Evolutionary conservation across 2,888 invertebrate genomes (phyloP), one percentile per base, ranked within the genome.

Genomic region (Loripinus fragilis): DNA sequence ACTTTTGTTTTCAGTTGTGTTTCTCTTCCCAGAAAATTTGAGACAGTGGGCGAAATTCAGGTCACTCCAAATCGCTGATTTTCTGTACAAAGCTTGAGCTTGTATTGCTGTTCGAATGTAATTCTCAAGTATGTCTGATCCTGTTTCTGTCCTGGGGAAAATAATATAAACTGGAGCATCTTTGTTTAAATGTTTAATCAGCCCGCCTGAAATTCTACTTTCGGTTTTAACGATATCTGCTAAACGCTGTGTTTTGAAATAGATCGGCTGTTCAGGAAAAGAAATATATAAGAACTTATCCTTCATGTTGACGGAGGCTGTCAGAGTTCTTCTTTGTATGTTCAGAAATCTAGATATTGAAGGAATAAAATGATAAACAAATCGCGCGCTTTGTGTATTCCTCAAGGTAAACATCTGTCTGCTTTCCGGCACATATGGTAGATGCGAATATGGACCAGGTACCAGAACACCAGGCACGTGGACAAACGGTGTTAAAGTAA

Each of bases 211-310:
- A 15, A 60, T 17, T 71, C 73, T 81, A 75, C 76, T 74, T 74
- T 80, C 80, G 65, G 55, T 83, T 80, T 83, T 78, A 71, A 45
- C 77, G 10, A 17, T 33, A 48, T 79, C 71, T 10, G 3, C 10
- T 15, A 55, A 67, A 0, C 41, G n/a, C 20, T 25, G 17, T 33
- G 67, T 48, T 52, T 66, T 52, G 12, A 77, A 55, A 65, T 83
- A 83, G 12, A 77, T 25, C 8, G 66, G 66, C 25, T 45, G 55
- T 45, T 80, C 76, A 25, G 78, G 78, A 45, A 76, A 78, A 15
- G 68, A 28, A 30, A 80, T 76, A 48, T 80, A 78, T 7, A 78
- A 75, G 23, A 33, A 60, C 25, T 12, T 10, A 20, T 60, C 60
- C 20, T 33, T 33, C 17, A 20, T 10, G 12, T 60, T 2, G 1